Evolutionary conservation across 2,113 vertebrate genomes (phyloP).

Genomic region (Oenanthe melanoleuca): DNA sequence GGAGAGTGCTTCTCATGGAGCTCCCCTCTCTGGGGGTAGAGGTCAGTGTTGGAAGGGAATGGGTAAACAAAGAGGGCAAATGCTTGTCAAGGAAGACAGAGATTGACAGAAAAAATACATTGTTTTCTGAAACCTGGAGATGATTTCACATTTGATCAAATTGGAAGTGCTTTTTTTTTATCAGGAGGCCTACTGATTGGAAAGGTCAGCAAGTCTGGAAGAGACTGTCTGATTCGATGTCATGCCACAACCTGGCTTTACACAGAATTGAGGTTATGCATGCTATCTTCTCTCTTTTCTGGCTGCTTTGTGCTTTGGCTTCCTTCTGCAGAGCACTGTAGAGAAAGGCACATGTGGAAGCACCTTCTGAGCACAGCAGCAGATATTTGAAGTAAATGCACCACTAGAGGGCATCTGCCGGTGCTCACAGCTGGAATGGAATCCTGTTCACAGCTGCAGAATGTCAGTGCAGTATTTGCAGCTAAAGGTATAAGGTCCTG

Average conservation of each 20-base stretch:
- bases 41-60: not conserved
- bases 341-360: not conserved
- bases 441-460: not conserved
- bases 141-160: not conserved
- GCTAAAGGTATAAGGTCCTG: not conserved
- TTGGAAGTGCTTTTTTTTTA: not conserved
- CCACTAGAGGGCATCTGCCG: conserved; percentile 61
- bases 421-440: not conserved
- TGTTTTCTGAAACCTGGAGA: not conserved
- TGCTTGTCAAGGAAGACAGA: not conserved
- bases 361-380: not conserved
- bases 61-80: fast-evolving
- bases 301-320: not conserved
- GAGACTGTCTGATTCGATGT: not conserved
- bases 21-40: not conserved
- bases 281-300: not conserved
- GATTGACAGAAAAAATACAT: not conserved
- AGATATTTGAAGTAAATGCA: not conserved
- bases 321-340: not conserved
- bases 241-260: not conserved
- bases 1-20: not conserved
- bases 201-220: not conserved
- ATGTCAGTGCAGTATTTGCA: not conserved
- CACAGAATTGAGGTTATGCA: not conserved
- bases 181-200: not conserved